Conservation (phyloP, 1,140 invertebrate genomes). For the Bactericera cockerelli region DNA sequence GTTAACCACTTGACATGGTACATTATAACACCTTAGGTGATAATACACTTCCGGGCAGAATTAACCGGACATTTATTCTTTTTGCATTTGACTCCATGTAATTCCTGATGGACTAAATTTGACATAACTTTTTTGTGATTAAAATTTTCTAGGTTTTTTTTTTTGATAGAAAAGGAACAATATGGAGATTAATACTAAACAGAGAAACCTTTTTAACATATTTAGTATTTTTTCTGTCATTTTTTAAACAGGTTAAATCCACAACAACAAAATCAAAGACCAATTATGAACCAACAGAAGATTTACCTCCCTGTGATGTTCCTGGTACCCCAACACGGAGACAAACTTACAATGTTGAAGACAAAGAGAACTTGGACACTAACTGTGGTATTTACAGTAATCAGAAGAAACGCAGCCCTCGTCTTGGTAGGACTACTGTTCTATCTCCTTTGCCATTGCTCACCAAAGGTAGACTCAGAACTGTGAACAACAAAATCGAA, state of each 20-base stretch:
- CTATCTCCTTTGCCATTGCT: slow-evolving; percentile 1
- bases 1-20: too few relatives aligned
- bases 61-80: too few relatives aligned
- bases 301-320: slow-evolving; percentile 3
- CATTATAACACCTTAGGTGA: too few relatives aligned
- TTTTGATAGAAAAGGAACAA: too few relatives aligned
- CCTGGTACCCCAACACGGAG: slow-evolving; percentile 3
- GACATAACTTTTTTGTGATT: too few relatives aligned
- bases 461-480: not conserved
- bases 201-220: too few relatives aligned
- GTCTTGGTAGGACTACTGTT: not conserved
- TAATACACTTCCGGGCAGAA: too few relatives aligned
- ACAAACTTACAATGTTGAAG: slow-evolving; percentile 11
- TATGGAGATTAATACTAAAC: too few relatives aligned
- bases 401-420: not conserved
- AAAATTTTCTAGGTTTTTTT: too few relatives aligned
- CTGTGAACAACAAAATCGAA: not conserved
- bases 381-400: slow-evolving; percentile 6
- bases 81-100: too few relatives aligned
- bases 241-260: not conserved
- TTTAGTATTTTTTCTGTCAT: not conserved
- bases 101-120: too few relatives aligned
- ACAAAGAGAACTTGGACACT: slow-evolving; percentile 11
- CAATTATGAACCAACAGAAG: not conserved
- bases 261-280: not conserved